These are phyloP conservation scores for Phaedon cochleariae DNA, from an alignment of 2,888 invertebrate genomes.

Conservation along the genomic window DNA sequence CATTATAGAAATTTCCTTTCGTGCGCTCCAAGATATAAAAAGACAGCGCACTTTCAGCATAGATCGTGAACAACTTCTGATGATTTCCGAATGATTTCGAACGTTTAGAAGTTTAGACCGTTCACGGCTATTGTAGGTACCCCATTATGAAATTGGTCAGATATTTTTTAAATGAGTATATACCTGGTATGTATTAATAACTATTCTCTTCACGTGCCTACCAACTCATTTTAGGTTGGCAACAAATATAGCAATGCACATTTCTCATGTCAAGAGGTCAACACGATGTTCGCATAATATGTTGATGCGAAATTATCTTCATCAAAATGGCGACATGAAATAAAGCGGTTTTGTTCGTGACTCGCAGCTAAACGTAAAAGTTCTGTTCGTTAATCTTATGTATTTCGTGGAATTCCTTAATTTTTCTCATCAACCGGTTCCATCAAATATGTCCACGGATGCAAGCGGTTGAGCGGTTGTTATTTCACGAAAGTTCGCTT, in stretches of 20 bases:
- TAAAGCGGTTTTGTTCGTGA: background rate
- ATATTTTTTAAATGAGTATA: too few species aligned
- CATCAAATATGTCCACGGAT: background rate
- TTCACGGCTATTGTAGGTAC: too few species aligned
- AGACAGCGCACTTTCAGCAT: too few species aligned
- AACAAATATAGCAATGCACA: background rate
- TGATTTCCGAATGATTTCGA: too few species aligned
- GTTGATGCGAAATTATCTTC: background rate
- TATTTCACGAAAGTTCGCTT: slow-evolving; percentile 49
- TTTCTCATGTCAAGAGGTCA: background rate
- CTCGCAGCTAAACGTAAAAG: background rate
- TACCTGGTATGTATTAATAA: too few species aligned
- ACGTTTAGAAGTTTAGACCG: too few species aligned
- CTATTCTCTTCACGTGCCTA: background rate
- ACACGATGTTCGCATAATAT: background rate
- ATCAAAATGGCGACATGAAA: background rate
- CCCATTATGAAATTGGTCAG: too few species aligned
- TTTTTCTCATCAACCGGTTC: background rate
- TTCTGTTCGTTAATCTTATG: background rate
- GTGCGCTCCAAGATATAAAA: too few species aligned
- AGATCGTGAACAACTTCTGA: too few species aligned
- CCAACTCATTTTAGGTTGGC: background rate
- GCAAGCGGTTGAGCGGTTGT: slow-evolving; percentile 3
- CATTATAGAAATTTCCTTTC: too few species aligned
- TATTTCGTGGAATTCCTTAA: background rate